phyloP scores from a whole-genome alignment of 2,888 invertebrate genomes.

The Brachypalpus laphriformis region DNA sequence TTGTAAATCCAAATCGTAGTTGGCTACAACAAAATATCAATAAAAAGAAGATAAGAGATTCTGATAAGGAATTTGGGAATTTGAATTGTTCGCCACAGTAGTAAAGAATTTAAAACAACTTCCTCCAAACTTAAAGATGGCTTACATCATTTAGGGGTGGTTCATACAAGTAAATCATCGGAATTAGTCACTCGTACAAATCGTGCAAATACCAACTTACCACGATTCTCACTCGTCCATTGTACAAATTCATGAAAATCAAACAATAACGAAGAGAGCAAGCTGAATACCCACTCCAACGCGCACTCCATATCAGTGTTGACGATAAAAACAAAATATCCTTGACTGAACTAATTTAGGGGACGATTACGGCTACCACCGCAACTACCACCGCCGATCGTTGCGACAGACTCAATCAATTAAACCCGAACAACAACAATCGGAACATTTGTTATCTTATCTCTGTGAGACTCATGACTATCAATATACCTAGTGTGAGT shows the following conservation, averaged over 20 bases:
- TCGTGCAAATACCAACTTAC: conserved; percentile 12
- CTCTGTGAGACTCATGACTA: not conserved
- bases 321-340: conserved; percentile 1
- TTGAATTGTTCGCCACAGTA: too few relatives aligned
- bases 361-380: not conserved
- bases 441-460: conserved; percentile 25
- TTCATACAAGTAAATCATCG: not conserved
- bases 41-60: too few relatives aligned
- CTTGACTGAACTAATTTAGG: not conserved
- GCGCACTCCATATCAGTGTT: conserved; percentile 11
- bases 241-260: not conserved
- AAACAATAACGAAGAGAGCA: not conserved
- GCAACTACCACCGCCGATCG: conserved; percentile 1
- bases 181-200: not conserved
- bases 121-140: too few relatives aligned
- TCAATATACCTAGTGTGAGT: not conserved
- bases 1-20: too few relatives aligned
- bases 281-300: conserved; percentile 1
- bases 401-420: conserved; percentile 20
- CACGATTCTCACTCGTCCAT: conserved; percentile 2
- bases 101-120: too few relatives aligned
- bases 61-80: not conserved
- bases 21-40: too few relatives aligned
- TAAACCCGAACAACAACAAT: not conserved
- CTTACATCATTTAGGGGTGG: too few relatives aligned